These are phyloP conservation scores for Ganaspis brasiliensis DNA, from an alignment of 2,888 invertebrate species.

Conservation along the genomic window DNA sequence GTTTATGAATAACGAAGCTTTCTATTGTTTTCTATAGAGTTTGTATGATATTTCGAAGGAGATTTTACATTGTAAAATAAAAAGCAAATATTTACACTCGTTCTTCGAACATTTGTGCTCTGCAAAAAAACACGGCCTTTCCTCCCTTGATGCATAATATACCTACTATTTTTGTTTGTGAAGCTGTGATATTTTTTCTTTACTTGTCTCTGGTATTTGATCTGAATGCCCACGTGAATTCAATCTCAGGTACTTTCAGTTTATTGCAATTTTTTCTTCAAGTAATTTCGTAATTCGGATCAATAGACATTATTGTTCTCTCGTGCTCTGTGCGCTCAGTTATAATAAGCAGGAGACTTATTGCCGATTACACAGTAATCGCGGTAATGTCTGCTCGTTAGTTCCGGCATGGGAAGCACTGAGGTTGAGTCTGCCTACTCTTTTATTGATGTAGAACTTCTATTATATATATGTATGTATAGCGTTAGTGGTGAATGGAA, in stretches of 20 bases:
- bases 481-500: slow-evolving; percentile 92
- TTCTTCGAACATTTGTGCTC: too few relatives aligned
- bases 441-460: not conserved
- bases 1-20: too few relatives aligned
- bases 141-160: too few relatives aligned
- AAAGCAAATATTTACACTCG: too few relatives aligned
- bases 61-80: too few relatives aligned
- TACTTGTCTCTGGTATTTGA: too few relatives aligned
- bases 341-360: slow-evolving; percentile 49
- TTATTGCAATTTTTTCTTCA: not conserved
- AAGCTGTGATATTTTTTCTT: too few relatives aligned
- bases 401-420: slow-evolving; percentile 88
- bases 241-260: not conserved
- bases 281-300: slow-evolving; percentile 13
- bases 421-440: not conserved
- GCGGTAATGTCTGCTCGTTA: slow-evolving; percentile 86
- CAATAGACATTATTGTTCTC: not conserved
- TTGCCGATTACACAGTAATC: slow-evolving; percentile 90
- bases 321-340: not conserved
- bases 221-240: too few relatives aligned
- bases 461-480: slow-evolving; percentile 79
- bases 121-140: too few relatives aligned
- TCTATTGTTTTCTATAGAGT: too few relatives aligned
- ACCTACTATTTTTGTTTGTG: too few relatives aligned
- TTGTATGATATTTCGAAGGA: too few relatives aligned